Conservation (phyloP, 2,113 vertebrate species). For the Lethenteron camtschaticum region DNA sequence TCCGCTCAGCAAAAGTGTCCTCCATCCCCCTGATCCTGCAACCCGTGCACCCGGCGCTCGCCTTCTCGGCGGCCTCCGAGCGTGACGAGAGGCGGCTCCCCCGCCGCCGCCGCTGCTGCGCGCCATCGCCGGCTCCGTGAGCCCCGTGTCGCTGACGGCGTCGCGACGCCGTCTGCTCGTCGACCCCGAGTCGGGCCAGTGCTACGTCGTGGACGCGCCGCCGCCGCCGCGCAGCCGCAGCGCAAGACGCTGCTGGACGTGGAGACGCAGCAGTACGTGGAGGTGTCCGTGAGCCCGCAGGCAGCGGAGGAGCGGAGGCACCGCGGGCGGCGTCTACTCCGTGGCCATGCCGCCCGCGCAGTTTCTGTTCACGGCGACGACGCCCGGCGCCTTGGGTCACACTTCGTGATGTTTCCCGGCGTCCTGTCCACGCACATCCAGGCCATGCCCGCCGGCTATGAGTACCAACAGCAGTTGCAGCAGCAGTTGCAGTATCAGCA, state of each 20-base stretch:
- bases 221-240: slow-evolving; percentile 25
- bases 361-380: slow-evolving; percentile 23
- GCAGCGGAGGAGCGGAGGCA: neutral
- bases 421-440: slow-evolving; percentile 16
- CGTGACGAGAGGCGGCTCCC: too few relatives aligned
- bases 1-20: too few relatives aligned
- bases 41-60: too few relatives aligned
- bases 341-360: neutral
- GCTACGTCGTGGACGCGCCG: slow-evolving; percentile 72
- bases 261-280: slow-evolving; percentile 76
- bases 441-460: slow-evolving; percentile 23
- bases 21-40: too few relatives aligned
- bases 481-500: too few relatives aligned
- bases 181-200: slow-evolving; percentile 67
- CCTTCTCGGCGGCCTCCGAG: too few relatives aligned
- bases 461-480: too few relatives aligned
- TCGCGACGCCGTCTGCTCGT: slow-evolving; percentile 69
- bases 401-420: slow-evolving; percentile 72
- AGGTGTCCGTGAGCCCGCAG: slow-evolving; percentile 35
- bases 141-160: too few relatives aligned
- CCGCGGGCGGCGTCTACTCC: neutral
- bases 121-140: too few relatives aligned
- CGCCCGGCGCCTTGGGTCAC: slow-evolving; percentile 15
- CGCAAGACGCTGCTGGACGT: slow-evolving; percentile 71
- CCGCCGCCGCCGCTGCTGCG: too few relatives aligned